Evolutionary conservation across 2,797 vertebrate genomes (phyloP), one percentile per base, ranked within the genome.

Genomic region (Arrhamphus sclerolepis): DNA sequence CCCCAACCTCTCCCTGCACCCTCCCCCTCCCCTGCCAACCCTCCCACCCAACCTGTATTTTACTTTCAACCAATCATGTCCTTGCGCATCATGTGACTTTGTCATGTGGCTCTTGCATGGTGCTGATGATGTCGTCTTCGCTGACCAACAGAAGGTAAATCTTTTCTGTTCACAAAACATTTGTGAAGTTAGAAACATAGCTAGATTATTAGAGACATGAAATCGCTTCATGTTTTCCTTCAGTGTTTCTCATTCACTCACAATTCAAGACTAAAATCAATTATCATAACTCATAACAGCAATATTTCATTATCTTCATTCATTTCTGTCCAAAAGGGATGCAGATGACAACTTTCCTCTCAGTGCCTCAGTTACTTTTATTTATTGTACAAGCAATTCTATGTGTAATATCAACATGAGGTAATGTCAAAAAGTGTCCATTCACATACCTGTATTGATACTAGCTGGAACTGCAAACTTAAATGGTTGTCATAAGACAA

Each of bases 41-140:
- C 87, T 14, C 89, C 92, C 89, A 90, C 91, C 92, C 91, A 93
- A 90, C 90, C 90, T 93, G 89, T 94, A 92, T 95, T 94, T 94
- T 94, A 94, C 94, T 94, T 94, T 96, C 95, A 93, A 97, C 94
- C 96, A 92, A 95, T 97, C 96, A 97, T 96, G 95, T 98, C 93
- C 94, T 94, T 98, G 96, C 93, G 84, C 96, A 95, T 97, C 96
- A 97, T 98, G 95, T 98, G 97, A 95, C 95, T 96, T 93, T 97
- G 96, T 98, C 97, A 98, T 97, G 94, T 98, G 97, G 94, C 95
- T 92, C 91, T 98, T 98, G 96, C 96, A 98, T 99, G 97, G 95
- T 95, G 95, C 96, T 97, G 97, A 89, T 91, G 97, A 97, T 98
- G 96, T 96, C 96, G 92, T 96, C 97, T 94, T 90, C 96, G 96